Evolutionary conservation across 1,140 invertebrate species (phyloP).

Genomic region (Kradibia gibbosae): DNA sequence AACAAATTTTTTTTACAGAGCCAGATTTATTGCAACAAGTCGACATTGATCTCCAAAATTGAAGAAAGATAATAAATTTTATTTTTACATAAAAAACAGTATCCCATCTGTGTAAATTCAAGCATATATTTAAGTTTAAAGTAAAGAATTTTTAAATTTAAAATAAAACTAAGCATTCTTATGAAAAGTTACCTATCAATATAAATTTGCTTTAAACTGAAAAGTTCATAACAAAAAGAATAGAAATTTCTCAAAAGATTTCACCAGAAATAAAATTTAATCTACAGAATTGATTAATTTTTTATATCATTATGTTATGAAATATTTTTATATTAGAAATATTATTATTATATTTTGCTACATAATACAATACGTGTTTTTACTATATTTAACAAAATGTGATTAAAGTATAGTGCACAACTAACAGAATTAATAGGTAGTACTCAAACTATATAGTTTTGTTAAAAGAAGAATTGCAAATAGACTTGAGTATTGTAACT

Average conservation of each 20-base stretch:
- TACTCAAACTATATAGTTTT: neutral
- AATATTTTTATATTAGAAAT: neutral
- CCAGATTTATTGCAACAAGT: constrained; percentile 69
- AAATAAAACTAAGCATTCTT: neutral
- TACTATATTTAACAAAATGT: neutral
- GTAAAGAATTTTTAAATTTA: neutral
- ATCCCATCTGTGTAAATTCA: constrained; percentile 51
- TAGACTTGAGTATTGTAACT: too few relatives aligned
- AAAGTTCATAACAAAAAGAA: too few relatives aligned
- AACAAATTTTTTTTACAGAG: constrained; percentile 62
- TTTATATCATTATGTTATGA: neutral
- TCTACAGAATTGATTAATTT: neutral
- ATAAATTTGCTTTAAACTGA: too few relatives aligned
- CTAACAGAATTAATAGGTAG: neutral
- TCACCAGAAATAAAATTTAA: neutral
- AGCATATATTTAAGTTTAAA: neutral
- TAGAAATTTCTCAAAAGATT: too few relatives aligned
- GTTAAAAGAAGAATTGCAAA: too few relatives aligned
- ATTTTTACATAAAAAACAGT: constrained; percentile 51
- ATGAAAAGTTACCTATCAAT: neutral
- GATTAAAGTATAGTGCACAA: neutral
- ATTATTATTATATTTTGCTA: too few relatives aligned
- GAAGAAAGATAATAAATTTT: constrained; percentile 35
- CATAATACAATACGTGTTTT: too few relatives aligned
- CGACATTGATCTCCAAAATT: constrained; percentile 67